These are phyloP conservation scores for Lepisosteus osseus DNA, from an alignment of 2,113 vertebrate species.

Conservation along the genomic window DNA sequence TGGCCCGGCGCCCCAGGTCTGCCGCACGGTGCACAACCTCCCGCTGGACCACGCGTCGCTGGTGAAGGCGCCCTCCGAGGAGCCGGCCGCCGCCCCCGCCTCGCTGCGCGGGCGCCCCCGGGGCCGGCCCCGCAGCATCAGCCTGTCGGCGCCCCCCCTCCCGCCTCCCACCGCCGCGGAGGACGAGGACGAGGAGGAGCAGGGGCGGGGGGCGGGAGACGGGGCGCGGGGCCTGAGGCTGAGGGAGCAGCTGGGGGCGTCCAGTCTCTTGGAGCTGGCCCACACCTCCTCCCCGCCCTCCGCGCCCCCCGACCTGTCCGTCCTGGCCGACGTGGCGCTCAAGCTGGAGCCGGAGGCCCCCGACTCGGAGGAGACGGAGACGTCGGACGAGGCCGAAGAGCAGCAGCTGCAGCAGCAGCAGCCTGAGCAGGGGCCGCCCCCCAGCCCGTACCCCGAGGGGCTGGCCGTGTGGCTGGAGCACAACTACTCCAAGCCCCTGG, in stretches of 20 bases:
- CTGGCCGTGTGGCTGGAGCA: constrained; percentile 74
- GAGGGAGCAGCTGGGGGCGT: constrained; percentile 65
- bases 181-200: constrained; percentile 58
- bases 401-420: constrained; percentile 51
- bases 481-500: constrained; percentile 75
- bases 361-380: constrained; percentile 77
- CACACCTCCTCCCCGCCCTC: constrained; percentile 37
- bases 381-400: constrained; percentile 75
- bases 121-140: constrained; percentile 51
- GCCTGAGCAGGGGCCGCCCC: constrained; percentile 15
- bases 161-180: constrained; percentile 33
- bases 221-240: constrained; percentile 52
- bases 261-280: constrained; percentile 67
- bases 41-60: constrained; percentile 83
- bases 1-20: constrained; percentile 46
- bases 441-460: constrained; percentile 46
- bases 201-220: constrained; percentile 53
- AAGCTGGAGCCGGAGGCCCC: constrained; percentile 72
- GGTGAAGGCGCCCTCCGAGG: constrained; percentile 71
- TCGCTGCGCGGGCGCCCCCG: constrained; percentile 52
- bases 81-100: constrained; percentile 37
- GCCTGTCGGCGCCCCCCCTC: constrained; percentile 43
- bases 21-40: constrained; percentile 82
- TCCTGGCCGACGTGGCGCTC: constrained; percentile 75
- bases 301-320: constrained; percentile 63